phyloP scores from a whole-genome alignment of 2,113 vertebrate species.

The Varanus komodoensis region DNA sequence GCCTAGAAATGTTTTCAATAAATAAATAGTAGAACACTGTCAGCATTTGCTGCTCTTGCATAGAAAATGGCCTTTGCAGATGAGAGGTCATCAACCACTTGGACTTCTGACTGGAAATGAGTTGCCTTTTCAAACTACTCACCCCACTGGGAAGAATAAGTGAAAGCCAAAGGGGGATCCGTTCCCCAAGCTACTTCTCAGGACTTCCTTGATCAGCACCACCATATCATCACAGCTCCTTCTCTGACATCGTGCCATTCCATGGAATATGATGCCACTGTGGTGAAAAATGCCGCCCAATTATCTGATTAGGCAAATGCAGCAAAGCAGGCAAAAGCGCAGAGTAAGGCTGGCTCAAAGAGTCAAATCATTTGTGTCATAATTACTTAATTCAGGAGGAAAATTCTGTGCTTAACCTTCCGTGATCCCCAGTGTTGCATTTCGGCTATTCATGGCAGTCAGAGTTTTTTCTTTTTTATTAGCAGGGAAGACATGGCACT shows the following conservation, averaged over 20 bases:
- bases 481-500: conserved; percentile 47
- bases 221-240: neutral
- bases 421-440: conserved; percentile 62
- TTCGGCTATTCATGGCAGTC: conserved; percentile 53
- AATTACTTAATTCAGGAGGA: conserved; percentile 71
- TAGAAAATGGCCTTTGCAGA: neutral
- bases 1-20: too few species aligned
- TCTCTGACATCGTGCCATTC: neutral
- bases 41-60: neutral
- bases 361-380: conserved; percentile 69
- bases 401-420: conserved; percentile 66
- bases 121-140: neutral
- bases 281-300: conserved; percentile 7
- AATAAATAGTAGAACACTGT: neutral
- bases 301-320: conserved; percentile 58
- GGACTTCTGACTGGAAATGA: neutral
- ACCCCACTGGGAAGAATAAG: neutral
- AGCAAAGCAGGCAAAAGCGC: conserved; percentile 52
- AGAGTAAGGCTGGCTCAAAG: conserved; percentile 55
- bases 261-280: neutral
- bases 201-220: neutral
- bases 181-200: neutral
- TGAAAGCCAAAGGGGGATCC: neutral
- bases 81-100: neutral
- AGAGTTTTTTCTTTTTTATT: conserved; percentile 51